Evolutionary conservation across 2,113 vertebrate species (phyloP).

Genomic region (Scomber colias): DNA sequence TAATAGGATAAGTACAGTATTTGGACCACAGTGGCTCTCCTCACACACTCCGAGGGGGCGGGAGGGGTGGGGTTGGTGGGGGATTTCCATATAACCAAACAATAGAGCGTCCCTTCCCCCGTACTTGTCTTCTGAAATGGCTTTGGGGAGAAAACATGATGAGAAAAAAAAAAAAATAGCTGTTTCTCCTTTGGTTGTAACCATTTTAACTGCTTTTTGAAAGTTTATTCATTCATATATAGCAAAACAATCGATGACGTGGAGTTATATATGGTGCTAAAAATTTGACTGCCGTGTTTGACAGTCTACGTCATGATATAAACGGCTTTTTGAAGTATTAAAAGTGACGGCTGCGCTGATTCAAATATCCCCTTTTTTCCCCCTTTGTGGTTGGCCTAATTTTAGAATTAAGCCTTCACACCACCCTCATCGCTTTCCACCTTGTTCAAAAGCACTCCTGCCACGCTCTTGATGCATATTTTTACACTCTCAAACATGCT

Average conservation of each 20-base stretch:
- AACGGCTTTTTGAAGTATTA: slow-evolving; percentile 24
- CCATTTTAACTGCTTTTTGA: slow-evolving; percentile 19
- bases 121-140: slow-evolving; percentile 71
- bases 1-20: slow-evolving; percentile 87
- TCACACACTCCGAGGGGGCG: slow-evolving; percentile 49
- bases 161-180: slow-evolving; percentile 1
- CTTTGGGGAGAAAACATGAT: slow-evolving; percentile 45
- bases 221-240: slow-evolving; percentile 13
- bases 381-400: slow-evolving; percentile 72
- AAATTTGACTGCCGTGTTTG: neutral
- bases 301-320: neutral
- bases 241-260: neutral
- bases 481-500: slow-evolving; percentile 65
- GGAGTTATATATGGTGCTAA: neutral
- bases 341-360: slow-evolving; percentile 41
- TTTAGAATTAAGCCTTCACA: slow-evolving; percentile 71
- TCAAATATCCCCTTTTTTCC: slow-evolving; percentile 17
- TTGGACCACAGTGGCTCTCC: slow-evolving; percentile 83
- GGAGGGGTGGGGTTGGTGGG: slow-evolving; percentile 49
- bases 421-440: slow-evolving; percentile 76
- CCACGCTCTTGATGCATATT: slow-evolving; percentile 65
- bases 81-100: slow-evolving; percentile 80
- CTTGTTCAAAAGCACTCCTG: slow-evolving; percentile 74
- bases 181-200: slow-evolving; percentile 30
- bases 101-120: slow-evolving; percentile 74